Percentiles rank a stretch among this genome's conserved stretches.
phyloP scores from a whole-genome alignment of 2,888 invertebrate species.

The Thymelicus sylvestris region DNA sequence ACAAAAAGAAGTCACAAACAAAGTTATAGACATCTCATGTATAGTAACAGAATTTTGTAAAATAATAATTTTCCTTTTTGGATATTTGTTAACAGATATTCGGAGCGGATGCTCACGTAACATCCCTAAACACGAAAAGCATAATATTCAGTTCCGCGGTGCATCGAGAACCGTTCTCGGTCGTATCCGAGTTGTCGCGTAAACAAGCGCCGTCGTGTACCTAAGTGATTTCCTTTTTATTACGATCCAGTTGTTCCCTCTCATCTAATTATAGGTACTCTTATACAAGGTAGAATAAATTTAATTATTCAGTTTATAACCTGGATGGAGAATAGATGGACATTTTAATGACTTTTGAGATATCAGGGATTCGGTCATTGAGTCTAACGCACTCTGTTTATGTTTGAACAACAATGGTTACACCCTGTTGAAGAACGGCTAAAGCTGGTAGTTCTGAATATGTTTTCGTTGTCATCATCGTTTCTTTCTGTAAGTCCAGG shows the following conservation, averaged over 20 bases:
- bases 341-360: too few relatives aligned
- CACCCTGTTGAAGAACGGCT: too few relatives aligned
- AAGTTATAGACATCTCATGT: too few relatives aligned
- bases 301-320: neutral
- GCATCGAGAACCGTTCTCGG: constrained; percentile 31
- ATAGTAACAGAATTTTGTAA: too few relatives aligned
- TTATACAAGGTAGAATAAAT: neutral
- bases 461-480: too few relatives aligned
- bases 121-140: neutral
- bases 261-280: neutral
- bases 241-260: constrained; percentile 15
- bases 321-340: neutral
- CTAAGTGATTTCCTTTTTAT: constrained; percentile 14
- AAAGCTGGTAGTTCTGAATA: too few relatives aligned
- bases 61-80: neutral
- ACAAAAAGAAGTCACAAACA: too few relatives aligned
- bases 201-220: constrained; percentile 9
- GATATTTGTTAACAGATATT: neutral
- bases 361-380: too few relatives aligned
- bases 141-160: constrained; percentile 19
- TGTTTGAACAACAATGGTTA: too few relatives aligned
- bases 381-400: too few relatives aligned
- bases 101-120: neutral
- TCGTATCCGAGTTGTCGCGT: constrained; percentile 22
- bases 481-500: too few relatives aligned